Conservation (phyloP, 2,113 vertebrate genomes). For the Pardalotus punctatus region DNA sequence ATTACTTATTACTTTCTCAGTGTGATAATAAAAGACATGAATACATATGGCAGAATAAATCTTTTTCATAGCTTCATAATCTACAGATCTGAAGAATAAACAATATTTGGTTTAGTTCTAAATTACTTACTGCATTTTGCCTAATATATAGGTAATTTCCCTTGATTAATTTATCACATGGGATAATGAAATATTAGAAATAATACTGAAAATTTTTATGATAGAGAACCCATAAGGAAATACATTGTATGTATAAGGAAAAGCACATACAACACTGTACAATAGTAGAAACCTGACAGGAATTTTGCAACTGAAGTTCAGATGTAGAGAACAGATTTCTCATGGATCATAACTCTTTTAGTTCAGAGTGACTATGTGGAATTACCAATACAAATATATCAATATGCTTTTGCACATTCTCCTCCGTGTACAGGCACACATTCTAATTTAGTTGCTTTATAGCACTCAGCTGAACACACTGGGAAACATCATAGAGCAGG, state of each 20-base stretch:
- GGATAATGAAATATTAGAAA: neutral
- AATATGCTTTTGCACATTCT: neutral
- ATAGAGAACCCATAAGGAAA: neutral
- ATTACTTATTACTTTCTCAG: neutral
- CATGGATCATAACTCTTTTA: neutral
- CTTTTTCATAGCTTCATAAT: neutral
- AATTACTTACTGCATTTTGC: neutral
- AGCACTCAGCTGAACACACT: neutral
- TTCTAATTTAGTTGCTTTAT: neutral
- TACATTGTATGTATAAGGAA: neutral
- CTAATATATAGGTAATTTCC: neutral
- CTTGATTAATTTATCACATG: neutral
- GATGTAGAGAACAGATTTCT: neutral
- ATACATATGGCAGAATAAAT: neutral
- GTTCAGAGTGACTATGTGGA: neutral
- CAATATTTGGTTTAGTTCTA: neutral
- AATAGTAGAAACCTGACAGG: neutral
- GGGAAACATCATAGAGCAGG: neutral
- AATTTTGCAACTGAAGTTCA: neutral
- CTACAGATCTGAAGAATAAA: neutral
- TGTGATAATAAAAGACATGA: neutral
- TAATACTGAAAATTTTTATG: neutral
- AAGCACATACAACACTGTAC: neutral
- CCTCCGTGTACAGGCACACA: neutral
- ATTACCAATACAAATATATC: neutral